Evolutionary conservation across 2,888 invertebrate genomes (phyloP).

Genomic region (Eristalinus aeneus): DNA sequence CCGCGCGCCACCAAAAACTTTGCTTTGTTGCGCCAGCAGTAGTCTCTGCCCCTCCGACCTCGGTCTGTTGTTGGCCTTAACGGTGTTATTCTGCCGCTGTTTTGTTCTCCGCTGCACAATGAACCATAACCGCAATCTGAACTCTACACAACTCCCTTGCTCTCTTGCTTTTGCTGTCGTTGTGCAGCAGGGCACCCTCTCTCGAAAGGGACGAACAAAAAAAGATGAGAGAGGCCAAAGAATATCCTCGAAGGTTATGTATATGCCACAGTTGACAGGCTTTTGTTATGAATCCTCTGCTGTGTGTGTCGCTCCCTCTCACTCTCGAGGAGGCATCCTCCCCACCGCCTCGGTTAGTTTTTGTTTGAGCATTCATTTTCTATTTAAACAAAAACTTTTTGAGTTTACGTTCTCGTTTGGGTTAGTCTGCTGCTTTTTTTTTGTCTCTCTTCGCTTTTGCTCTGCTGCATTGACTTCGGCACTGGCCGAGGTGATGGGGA

Average conservation of each 20-base stretch:
- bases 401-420: conserved; percentile 37
- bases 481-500: not conserved
- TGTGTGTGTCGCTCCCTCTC: not conserved
- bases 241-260: conserved; percentile 61
- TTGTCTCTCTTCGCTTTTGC: not conserved
- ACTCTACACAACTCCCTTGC: conserved; percentile 50
- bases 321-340: not conserved
- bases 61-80: conserved; percentile 51
- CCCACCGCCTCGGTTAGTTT: conserved; percentile 31
- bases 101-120: conserved; percentile 66
- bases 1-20: conserved; percentile 53
- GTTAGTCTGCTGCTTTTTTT: not conserved
- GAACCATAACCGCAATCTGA: conserved; percentile 69
- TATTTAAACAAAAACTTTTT: conserved; percentile 70
- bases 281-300: conserved; percentile 58
- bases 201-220: conserved; percentile 20
- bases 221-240: not conserved
- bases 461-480: not conserved
- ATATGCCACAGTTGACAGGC: conserved; percentile 69
- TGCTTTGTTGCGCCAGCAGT: conserved; percentile 64
- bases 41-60: conserved; percentile 9
- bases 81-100: conserved; percentile 62
- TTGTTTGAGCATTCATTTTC: conserved; percentile 63
- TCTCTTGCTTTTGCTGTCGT: not conserved
- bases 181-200: not conserved